Percentiles rank a stretch among this genome's conserved stretches.
phyloP scores from a whole-genome alignment of 2,797 vertebrate genomes.

The Eurystomus glaucurus region DNA sequence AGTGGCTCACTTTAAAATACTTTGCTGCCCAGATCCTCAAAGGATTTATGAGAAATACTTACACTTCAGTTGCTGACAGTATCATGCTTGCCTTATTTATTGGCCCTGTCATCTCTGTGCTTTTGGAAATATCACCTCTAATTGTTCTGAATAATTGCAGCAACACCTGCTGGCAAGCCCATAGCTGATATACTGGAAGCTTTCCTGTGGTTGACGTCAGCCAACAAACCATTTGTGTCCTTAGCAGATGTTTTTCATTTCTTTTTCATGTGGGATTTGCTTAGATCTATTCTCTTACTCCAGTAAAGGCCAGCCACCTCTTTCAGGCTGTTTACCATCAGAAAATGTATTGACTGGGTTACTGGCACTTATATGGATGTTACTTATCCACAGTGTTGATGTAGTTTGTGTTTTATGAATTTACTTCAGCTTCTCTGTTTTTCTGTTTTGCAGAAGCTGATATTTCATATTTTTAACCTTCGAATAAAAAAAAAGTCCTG shows the following conservation, averaged over 20 bases:
- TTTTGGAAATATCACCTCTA: constrained; percentile 51
- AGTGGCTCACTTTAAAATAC: background rate
- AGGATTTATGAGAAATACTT: background rate
- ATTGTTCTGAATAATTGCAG: constrained; percentile 56
- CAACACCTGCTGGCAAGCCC: constrained; percentile 55
- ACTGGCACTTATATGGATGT: background rate
- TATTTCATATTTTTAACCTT: background rate
- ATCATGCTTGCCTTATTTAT: constrained; percentile 31
- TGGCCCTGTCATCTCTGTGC: background rate
- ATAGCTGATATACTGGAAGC: constrained; percentile 16
- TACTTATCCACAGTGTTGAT: background rate
- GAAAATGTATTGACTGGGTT: background rate
- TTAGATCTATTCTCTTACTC: background rate
- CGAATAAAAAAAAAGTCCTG: background rate
- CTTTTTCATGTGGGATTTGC: background rate
- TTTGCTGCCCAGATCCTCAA: background rate
- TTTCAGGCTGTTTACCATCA: background rate
- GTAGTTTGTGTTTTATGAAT: background rate
- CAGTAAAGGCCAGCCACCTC: background rate
- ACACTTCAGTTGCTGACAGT: background rate
- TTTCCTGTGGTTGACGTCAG: background rate
- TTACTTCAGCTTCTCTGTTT: background rate
- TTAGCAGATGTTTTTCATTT: constrained; percentile 37
- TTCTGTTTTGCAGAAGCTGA: background rate
- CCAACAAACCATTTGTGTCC: constrained; percentile 26